Evolutionary conservation across 2,113 vertebrate genomes (phyloP).

Genomic region (Triplophysa rosa): DNA sequence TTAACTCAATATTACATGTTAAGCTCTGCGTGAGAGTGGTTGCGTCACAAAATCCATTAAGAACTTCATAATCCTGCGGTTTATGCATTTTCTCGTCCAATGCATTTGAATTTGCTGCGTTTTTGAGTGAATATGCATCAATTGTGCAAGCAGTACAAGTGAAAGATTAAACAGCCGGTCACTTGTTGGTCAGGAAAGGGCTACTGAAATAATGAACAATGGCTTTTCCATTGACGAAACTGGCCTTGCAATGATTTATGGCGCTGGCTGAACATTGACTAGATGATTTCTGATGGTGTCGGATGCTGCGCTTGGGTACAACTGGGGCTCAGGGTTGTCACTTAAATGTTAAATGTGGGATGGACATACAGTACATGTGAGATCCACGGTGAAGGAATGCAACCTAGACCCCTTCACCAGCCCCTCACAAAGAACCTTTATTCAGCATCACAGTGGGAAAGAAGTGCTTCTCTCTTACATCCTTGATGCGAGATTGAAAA

Average conservation of each 20-base stretch:
- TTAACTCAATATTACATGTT: background rate
- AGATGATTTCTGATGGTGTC: conserved; percentile 10
- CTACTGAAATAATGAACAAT: background rate
- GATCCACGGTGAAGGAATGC: conserved; percentile 59
- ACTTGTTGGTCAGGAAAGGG: background rate
- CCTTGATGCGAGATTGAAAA: conserved; percentile 29
- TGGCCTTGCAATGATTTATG: background rate
- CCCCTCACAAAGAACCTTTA: conserved; percentile 59
- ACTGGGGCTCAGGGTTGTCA: background rate
- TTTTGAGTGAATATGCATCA: conserved; percentile 11
- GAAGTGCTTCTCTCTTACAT: conserved; percentile 60
- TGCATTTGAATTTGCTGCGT: background rate
- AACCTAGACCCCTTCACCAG: conserved; percentile 43
- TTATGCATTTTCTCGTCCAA: conserved; percentile 21
- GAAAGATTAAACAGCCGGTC: conserved; percentile 25
- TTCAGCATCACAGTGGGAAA: conserved; percentile 69
- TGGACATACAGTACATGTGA: conserved; percentile 2
- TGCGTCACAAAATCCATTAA: conserved; percentile 2
- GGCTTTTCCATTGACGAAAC: conserved; percentile 23
- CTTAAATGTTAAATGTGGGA: background rate
- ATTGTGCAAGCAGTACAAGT: background rate
- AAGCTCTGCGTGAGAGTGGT: conserved; percentile 13
- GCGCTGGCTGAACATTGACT: background rate
- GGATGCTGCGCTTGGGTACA: background rate
- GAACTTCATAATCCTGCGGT: conserved; percentile 23